Percentiles rank a stretch among this genome's conserved stretches.
phyloP scores from a whole-genome alignment of 2,113 vertebrate species.

The Myxocyprinus asiaticus region DNA sequence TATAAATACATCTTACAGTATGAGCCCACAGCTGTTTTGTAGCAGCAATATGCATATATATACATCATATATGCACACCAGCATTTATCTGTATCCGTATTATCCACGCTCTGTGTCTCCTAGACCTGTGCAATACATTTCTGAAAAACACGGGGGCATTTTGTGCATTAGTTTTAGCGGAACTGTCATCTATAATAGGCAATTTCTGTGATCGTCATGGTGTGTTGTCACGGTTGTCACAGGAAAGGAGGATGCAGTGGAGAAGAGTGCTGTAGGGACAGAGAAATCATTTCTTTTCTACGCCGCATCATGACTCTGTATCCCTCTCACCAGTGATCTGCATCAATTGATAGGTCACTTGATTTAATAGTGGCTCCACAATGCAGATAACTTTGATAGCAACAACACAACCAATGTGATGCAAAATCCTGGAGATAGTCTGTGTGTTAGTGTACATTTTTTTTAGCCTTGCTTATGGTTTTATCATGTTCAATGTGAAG shows the following conservation, averaged over 20 bases:
- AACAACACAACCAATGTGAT: background rate
- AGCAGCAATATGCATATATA: too few relatives aligned
- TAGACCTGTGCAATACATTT: slow-evolving; percentile 44
- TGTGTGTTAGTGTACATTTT: too few relatives aligned
- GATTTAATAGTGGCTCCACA: slow-evolving; percentile 42
- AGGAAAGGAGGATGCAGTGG: slow-evolving; percentile 33
- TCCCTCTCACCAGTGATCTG: too few relatives aligned
- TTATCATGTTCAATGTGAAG: too few relatives aligned
- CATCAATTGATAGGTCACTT: slow-evolving; percentile 34
- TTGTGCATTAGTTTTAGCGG: slow-evolving; percentile 41
- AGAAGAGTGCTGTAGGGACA: slow-evolving; percentile 34
- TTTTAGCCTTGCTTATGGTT: too few relatives aligned
- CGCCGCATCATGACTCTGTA: slow-evolving; percentile 33
- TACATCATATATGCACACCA: background rate
- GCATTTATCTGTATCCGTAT: background rate
- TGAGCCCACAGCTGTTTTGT: too few relatives aligned
- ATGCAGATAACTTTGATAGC: slow-evolving; percentile 21
- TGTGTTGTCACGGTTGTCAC: slow-evolving; percentile 55
- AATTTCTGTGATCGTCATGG: slow-evolving; percentile 59
- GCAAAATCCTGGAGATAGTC: background rate
- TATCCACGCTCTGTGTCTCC: background rate
- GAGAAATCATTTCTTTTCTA: slow-evolving; percentile 48
- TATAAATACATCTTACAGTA: too few relatives aligned
- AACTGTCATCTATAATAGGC: slow-evolving; percentile 59
- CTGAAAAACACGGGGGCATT: slow-evolving; percentile 29